Percentiles rank a stretch among this genome's conserved stretches.
Evolutionary conservation across 2,113 vertebrate genomes (phyloP).

Genomic region (Rhynchopsitta pachyrhyncha): DNA sequence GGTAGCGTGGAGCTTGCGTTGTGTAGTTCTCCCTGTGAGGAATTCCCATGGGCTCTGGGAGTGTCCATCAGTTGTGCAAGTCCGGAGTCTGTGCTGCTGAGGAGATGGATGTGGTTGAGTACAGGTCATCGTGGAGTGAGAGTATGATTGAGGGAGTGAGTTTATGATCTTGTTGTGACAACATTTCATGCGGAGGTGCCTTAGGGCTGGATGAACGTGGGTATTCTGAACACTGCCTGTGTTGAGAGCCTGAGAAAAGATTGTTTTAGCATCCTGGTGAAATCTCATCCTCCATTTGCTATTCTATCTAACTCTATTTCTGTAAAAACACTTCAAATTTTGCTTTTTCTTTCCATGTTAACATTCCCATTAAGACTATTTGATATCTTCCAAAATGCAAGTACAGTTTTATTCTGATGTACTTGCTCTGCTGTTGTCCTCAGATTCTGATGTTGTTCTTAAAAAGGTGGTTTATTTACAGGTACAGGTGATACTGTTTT

Average conservation of each 20-base stretch:
- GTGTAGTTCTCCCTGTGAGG: not conserved
- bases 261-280: not conserved
- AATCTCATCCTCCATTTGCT: constrained; percentile 12
- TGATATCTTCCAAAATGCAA: not conserved
- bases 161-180: not conserved
- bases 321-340: not conserved
- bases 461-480: constrained; percentile 57
- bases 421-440: not conserved
- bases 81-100: not conserved
- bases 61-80: not conserved
- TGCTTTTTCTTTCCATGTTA: not conserved
- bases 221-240: not conserved
- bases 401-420: not conserved
- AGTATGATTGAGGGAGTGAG: constrained; percentile 8
- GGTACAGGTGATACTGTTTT: constrained; percentile 46
- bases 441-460: constrained; percentile 4
- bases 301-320: not conserved
- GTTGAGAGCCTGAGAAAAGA: not conserved
- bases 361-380: not conserved
- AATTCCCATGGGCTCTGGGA: not conserved
- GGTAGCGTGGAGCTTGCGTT: not conserved
- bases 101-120: constrained; percentile 27
- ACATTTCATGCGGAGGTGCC: not conserved
- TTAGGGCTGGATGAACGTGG: not conserved
- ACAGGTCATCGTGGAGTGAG: not conserved